phyloP scores from a whole-genome alignment of 2,888 invertebrate species.

The Tenthredo scrophulariae region DNA sequence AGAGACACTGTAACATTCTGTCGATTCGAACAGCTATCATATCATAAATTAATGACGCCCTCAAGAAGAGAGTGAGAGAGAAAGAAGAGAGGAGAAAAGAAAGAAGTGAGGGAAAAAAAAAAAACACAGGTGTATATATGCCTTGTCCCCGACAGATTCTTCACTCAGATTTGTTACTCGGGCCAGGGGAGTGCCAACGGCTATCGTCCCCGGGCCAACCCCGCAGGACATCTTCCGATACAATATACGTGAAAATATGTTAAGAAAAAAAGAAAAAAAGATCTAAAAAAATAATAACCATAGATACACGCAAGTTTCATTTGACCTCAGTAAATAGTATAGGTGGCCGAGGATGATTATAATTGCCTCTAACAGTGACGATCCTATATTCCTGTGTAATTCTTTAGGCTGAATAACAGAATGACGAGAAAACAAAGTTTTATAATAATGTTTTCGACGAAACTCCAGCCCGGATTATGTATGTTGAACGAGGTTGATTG shows the following conservation, averaged over 20 bases:
- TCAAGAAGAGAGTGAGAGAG: not conserved
- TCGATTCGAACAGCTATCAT: constrained; percentile 37
- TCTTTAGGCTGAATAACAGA: constrained; percentile 4
- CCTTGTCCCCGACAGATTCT: constrained; percentile 18
- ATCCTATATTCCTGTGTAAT: not conserved
- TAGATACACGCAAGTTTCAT: not conserved
- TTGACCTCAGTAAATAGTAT: not conserved
- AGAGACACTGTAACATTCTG: constrained; percentile 14
- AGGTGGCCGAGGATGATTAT: not conserved
- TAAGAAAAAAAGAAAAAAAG: not conserved
- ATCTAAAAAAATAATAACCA: not conserved
- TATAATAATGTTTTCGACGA: not conserved
- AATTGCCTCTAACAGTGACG: not conserved
- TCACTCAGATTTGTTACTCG: constrained; percentile 7
- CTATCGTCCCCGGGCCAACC: not conserved
- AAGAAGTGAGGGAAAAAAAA: not conserved
- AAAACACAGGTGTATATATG: not conserved
- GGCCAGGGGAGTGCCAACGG: constrained; percentile 6
- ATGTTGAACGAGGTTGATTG: not conserved
- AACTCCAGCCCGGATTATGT: not conserved
- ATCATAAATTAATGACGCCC: constrained; percentile 19
- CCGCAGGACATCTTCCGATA: constrained; percentile 5
- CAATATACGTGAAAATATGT: constrained; percentile 3
- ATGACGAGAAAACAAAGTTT: not conserved
- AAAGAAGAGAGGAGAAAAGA: not conserved